Evolutionary conservation across 2,113 vertebrate species (phyloP).

Genomic region (Hippopotamus amphibius): DNA sequence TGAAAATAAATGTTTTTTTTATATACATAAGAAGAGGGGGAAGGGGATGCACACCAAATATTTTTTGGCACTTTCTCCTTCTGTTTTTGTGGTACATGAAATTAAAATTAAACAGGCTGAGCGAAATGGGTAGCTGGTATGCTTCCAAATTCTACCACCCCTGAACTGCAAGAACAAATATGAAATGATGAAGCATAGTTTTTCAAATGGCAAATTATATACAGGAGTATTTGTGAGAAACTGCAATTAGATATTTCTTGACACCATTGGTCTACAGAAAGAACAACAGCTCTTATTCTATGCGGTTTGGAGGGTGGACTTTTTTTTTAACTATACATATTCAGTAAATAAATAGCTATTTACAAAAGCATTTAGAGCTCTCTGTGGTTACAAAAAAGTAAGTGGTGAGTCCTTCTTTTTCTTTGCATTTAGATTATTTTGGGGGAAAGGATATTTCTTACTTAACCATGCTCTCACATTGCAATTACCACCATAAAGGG

Average conservation of each 20-base stretch:
- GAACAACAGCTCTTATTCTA: not conserved
- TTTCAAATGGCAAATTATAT: constrained; percentile 56
- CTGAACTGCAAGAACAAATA: constrained; percentile 31
- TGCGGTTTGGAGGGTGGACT: constrained; percentile 9
- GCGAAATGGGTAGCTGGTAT: constrained; percentile 42
- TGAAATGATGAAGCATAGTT: constrained; percentile 46
- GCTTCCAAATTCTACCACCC: constrained; percentile 59
- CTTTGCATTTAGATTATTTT: constrained; percentile 60
- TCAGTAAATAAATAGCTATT: constrained; percentile 69
- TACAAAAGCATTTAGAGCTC: constrained; percentile 51
- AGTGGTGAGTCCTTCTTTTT: constrained; percentile 38
- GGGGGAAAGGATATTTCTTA: not conserved
- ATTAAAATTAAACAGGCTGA: constrained; percentile 71
- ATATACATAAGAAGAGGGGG: not conserved
- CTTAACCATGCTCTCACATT: constrained; percentile 30
- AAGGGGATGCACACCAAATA: not conserved
- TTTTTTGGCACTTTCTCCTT: constrained; percentile 29
- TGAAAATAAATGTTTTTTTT: constrained; percentile 2
- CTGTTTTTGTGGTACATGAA: constrained; percentile 42
- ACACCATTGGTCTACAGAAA: constrained; percentile 40
- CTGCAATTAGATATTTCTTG: constrained; percentile 57
- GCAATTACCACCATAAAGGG: constrained; percentile 62
- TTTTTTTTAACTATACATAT: constrained; percentile 41
- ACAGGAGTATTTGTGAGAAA: constrained; percentile 31
- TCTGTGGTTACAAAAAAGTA: constrained; percentile 31